Percentiles rank a stretch among this genome's conserved stretches.
These are phyloP conservation scores for Callospermophilus lateralis DNA, from an alignment of 2,113 vertebrate species.

Conservation along the genomic window DNA sequence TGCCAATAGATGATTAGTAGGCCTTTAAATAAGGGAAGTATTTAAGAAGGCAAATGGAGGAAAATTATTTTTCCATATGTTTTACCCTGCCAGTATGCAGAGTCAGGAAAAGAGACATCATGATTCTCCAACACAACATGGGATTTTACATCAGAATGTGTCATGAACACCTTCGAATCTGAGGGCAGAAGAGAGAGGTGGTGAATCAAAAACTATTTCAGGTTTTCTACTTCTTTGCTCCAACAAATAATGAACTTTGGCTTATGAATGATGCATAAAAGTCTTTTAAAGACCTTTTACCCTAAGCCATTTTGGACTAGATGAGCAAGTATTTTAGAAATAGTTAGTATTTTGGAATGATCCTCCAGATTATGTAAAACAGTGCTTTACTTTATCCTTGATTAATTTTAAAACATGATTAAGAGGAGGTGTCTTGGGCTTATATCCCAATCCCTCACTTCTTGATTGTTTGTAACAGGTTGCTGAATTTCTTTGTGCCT, in stretches of 20 bases:
- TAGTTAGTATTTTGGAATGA: neutral
- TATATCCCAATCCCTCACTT: neutral
- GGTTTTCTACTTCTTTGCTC: neutral
- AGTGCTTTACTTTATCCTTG: conserved; percentile 25
- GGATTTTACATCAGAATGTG: neutral
- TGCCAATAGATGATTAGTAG: neutral
- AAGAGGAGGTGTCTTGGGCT: neutral
- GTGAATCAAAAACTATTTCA: neutral
- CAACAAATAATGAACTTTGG: neutral
- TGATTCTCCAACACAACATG: neutral
- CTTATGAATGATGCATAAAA: neutral
- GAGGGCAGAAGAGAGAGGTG: neutral
- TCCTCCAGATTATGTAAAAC: neutral
- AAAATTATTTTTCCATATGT: neutral
- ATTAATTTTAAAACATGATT: neutral
- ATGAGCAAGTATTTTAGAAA: neutral
- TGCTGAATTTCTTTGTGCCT: neutral
- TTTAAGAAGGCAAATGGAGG: neutral
- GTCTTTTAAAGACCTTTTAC: neutral
- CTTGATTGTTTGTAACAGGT: neutral
- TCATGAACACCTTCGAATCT: neutral
- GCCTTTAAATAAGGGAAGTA: neutral
- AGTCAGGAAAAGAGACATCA: conserved; percentile 31
- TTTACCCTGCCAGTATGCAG: neutral
- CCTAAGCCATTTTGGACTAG: neutral